These are phyloP conservation scores for Amia ocellicauda DNA, from an alignment of 2,113 vertebrate species.

Conservation along the genomic window DNA sequence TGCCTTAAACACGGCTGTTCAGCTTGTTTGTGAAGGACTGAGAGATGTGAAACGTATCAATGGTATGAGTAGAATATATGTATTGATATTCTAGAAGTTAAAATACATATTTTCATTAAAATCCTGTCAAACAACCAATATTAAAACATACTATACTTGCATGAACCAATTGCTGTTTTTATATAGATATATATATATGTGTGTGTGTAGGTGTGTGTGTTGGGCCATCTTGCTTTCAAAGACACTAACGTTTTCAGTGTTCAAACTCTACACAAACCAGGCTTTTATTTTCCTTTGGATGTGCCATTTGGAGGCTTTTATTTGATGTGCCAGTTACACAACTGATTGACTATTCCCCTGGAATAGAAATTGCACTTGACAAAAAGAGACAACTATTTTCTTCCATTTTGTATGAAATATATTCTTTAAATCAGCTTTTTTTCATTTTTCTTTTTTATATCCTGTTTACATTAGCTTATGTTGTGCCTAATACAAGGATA, in stretches of 20 bases:
- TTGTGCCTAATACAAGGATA: slow-evolving; percentile 62
- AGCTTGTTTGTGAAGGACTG: slow-evolving; percentile 1
- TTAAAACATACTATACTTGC: slow-evolving; percentile 36
- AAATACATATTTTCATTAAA: slow-evolving; percentile 19
- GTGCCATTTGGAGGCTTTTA: slow-evolving; percentile 32
- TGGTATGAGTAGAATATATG: slow-evolving; percentile 13
- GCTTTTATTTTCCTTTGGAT: slow-evolving; percentile 40
- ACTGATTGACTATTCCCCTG: slow-evolving; percentile 38
- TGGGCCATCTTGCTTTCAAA: slow-evolving; percentile 12
- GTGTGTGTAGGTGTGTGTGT: slow-evolving; percentile 34
- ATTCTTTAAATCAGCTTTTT: slow-evolving; percentile 50
- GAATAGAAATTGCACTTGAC: slow-evolving; percentile 46
- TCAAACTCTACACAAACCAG: slow-evolving; percentile 24
- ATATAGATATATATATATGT: slow-evolving; percentile 10
- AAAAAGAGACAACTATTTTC: slow-evolving; percentile 35
- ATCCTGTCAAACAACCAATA: slow-evolving; percentile 13
- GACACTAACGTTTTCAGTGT: slow-evolving; percentile 14
- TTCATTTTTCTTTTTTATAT: slow-evolving; percentile 40
- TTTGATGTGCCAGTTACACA: slow-evolving; percentile 43
- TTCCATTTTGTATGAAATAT: slow-evolving; percentile 40
- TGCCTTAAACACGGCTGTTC: slow-evolving; percentile 41
- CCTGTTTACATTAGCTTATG: slow-evolving; percentile 58
- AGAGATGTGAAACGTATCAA: neutral
- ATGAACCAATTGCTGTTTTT: slow-evolving; percentile 27
- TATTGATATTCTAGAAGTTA: slow-evolving; percentile 8